Evolutionary conservation across 2,113 vertebrate species (phyloP), one percentile per base, ranked within the genome.

Genomic region (Silurus meridionalis): DNA sequence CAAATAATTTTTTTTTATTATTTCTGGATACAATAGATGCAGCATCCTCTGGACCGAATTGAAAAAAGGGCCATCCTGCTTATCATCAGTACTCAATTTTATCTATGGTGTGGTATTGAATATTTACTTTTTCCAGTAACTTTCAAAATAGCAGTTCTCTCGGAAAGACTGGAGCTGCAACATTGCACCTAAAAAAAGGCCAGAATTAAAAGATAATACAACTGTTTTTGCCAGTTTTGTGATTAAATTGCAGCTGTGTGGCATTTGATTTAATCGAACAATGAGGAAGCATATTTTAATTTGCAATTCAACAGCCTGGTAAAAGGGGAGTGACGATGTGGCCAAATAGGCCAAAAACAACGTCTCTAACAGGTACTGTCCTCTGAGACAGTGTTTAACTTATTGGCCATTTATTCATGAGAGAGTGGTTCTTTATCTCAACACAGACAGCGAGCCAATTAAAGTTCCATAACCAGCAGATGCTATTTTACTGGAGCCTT

Each of bases 401-500:
- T 93, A 92, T 90, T 93, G 93, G 93, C 91, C 93, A 94, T 94
- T 92, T 90, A 94, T 95, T 94, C 93, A 93, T 80, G 75, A 90
- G 93, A 94, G 92, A 93, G 91, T 85, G 23, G 66, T 21, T 88
- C 90, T 91, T 92, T 37, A 37, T 93, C 89, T 93, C 90, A 84
- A 88, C 90, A 84, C 87, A 88, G 87, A 93, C 93, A 94, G 93
- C 94, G 93, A 94, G 91, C 93, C 94, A 94, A 95, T 95, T 95
- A 95, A 92, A 91, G 93, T 90, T 86, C 88, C 88, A 90, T 92
- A 93, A 94, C 91, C 87, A 89, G 88, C 88, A 88, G 88, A 90
- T 92, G 84, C 13, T 91, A 87, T 90, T 94, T 93, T 93, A 94
- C 90, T 90, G 90, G 91, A 91, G 83, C 19, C 85, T 92, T 83